Evolutionary conservation across 2,113 vertebrate genomes (phyloP).

Genomic region (Apeltes quadracus): DNA sequence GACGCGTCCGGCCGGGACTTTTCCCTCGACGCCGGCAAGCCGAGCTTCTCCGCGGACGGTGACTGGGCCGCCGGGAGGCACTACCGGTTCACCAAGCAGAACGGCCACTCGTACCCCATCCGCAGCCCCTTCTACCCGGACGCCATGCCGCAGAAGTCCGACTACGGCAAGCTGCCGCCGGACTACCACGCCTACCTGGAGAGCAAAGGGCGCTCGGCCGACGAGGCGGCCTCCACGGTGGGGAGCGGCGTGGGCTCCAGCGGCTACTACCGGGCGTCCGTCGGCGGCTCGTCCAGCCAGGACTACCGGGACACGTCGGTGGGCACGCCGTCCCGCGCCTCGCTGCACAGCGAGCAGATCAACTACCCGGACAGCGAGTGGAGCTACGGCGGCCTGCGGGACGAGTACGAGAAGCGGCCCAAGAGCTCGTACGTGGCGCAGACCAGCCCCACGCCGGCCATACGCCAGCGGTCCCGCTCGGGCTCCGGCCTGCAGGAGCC

Average conservation of each 20-base stretch:
- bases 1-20: constrained; percentile 86
- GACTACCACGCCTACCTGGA: constrained; percentile 91
- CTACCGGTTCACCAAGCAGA: constrained; percentile 87
- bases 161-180: constrained; percentile 85
- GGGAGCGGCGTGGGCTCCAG: constrained; percentile 81
- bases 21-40: constrained; percentile 78
- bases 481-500: constrained; percentile 97
- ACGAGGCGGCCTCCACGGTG: constrained; percentile 77
- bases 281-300: constrained; percentile 82
- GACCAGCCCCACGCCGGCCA: constrained; percentile 91
- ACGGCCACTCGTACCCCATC: constrained; percentile 84
- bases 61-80: constrained; percentile 84
- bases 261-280: constrained; percentile 85
- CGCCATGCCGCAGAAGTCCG: constrained; percentile 86
- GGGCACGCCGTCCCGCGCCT: constrained; percentile 85
- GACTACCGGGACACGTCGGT: constrained; percentile 90
- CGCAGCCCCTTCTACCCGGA: constrained; percentile 89
- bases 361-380: constrained; percentile 89
- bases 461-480: constrained; percentile 93
- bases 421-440: constrained; percentile 93
- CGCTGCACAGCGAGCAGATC: constrained; percentile 88
- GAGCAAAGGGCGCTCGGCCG: constrained; percentile 84
- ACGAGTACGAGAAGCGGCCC: constrained; percentile 92
- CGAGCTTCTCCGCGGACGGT: constrained; percentile 78
- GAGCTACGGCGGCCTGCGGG: constrained; percentile 83